Evolutionary conservation across 2,113 vertebrate species (phyloP).

Genomic region (Antechinus stuartii): DNA sequence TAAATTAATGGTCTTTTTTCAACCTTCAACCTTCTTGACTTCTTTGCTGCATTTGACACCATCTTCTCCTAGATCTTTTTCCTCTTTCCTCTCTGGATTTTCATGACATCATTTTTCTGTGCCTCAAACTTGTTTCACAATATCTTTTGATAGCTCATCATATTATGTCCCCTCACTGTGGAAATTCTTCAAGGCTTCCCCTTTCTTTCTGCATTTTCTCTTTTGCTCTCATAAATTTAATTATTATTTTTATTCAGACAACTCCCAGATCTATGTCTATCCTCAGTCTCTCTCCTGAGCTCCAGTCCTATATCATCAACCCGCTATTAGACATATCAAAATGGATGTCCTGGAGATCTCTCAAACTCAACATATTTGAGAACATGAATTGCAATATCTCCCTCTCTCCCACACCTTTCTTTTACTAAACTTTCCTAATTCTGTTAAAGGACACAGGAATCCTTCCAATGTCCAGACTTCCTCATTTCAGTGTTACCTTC

Average conservation of each 20-base stretch:
- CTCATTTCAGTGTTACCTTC: background rate
- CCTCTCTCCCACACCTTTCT: background rate
- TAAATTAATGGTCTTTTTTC: background rate
- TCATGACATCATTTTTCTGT: background rate
- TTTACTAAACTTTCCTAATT: background rate
- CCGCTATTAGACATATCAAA: too few relatives aligned
- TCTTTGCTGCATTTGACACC: background rate
- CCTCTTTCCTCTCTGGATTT: background rate
- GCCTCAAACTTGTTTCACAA: background rate
- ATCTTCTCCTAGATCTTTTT: background rate
- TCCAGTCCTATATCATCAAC: too few relatives aligned
- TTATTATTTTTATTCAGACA: too few relatives aligned
- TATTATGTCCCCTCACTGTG: background rate
- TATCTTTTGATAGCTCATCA: background rate
- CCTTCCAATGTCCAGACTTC: background rate
- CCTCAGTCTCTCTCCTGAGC: too few relatives aligned
- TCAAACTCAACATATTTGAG: background rate
- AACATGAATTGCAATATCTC: background rate
- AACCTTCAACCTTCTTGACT: background rate
- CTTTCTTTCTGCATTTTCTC: background rate
- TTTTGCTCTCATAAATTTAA: too few relatives aligned
- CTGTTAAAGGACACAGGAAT: background rate
- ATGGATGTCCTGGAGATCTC: too few relatives aligned
- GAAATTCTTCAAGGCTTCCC: background rate
- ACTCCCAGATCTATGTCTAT: too few relatives aligned